Base-by-base conservation (phyloP, 2,113 vertebrate genomes). In the Leptobrachium leishanense region DNA sequence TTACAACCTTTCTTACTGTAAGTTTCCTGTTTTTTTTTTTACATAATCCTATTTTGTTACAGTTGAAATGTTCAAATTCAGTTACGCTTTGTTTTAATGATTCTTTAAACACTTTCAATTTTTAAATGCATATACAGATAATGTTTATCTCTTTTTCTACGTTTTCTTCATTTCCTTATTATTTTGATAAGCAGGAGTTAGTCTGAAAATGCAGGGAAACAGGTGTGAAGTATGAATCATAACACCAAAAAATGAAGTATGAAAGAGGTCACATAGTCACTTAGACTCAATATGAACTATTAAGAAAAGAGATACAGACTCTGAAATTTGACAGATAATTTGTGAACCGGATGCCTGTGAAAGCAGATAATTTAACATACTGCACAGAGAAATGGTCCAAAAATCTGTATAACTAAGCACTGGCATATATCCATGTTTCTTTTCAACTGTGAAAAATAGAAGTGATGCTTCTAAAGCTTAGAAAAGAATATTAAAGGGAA, bases 281-380 rank as follows among this genome's bases (percentile, higher is more conserved):
- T 80, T 80, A 72, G 54, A 50, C 65, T 66, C 42, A 68, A 46
- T 68, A 80, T 62, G 54, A 31, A 80, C 73, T 63, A 80, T 74
- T 68, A 80, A 80, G 63, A 74, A 80, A 80, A 62, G 78, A 68
- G 78, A 74, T 80, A 74, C 77, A 73, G 54, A 15, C 64, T 73
- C 41, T 15, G 75, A 77, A 77, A 70, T 70, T 77, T 77, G 78
- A 80, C 77, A 79, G 78, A 80, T 74, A 80, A 80, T 80, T 80
- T 80, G 78, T 80, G 71, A 80, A 68, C 71, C 71, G 78, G 78
- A 80, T 80, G 78, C 53, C 70, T 74, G 78, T 62, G 78, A 40
- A 80, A 68, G 71, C 70, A 80, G 78, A 80, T 80, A 80, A 80
- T 80, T 80, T 72, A 80, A 74, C 77, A 74, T 79, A 68, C 42